Evolutionary conservation across 2,888 invertebrate genomes (phyloP).

Genomic region (Plebejus anna): DNA sequence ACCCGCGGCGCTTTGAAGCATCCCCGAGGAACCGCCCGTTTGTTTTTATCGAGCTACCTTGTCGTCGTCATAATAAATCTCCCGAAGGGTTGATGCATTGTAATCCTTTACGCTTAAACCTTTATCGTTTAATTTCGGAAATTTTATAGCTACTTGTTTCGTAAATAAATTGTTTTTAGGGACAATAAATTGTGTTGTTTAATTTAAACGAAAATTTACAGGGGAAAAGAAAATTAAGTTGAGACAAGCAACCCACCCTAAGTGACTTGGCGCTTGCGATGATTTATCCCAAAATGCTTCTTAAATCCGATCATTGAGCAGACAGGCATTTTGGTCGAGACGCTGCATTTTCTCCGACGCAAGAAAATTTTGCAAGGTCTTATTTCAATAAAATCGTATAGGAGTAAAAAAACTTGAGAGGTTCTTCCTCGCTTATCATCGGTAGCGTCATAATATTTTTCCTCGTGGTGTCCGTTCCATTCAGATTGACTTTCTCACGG

Average conservation of each 20-base stretch:
- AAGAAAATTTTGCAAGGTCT: too few relatives aligned
- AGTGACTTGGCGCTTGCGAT: too few relatives aligned
- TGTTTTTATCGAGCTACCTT: constrained; percentile 70
- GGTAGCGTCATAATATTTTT: constrained; percentile 7
- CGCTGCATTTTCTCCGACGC: too few relatives aligned
- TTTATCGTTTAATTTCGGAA: constrained; percentile 28
- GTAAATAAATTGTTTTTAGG: neutral
- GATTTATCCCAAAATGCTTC: too few relatives aligned
- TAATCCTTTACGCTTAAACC: constrained; percentile 44
- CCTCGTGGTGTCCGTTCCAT: constrained; percentile 46
- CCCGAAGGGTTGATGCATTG: constrained; percentile 57
- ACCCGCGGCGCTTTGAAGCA: constrained; percentile 53
- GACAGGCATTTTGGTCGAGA: too few relatives aligned
- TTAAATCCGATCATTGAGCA: too few relatives aligned
- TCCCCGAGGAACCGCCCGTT: constrained; percentile 61
- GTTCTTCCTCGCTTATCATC: neutral
- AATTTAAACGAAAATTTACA: neutral
- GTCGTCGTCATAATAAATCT: constrained; percentile 72
- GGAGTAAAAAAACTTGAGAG: neutral
- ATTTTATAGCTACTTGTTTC: constrained; percentile 1
- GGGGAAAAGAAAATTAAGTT: neutral
- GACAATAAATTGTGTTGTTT: neutral
- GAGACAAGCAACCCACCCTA: too few relatives aligned
- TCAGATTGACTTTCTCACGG: constrained; percentile 71
- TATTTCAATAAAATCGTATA: too few relatives aligned